These are phyloP conservation scores for Conus ventricosus DNA, from an alignment of 1,140 invertebrate species.

Conservation along the genomic window DNA sequence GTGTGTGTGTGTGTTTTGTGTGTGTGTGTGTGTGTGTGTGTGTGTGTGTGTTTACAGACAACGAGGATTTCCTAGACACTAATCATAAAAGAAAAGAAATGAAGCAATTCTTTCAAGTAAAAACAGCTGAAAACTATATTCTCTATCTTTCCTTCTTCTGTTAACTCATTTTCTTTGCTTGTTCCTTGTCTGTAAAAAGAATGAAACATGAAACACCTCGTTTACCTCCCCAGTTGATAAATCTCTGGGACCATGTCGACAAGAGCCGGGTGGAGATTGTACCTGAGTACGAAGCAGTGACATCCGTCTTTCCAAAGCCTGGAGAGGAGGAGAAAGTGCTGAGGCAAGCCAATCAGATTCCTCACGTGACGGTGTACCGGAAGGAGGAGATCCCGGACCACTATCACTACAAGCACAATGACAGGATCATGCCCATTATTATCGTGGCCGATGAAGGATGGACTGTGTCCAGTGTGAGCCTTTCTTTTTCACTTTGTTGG, in stretches of 20 bases:
- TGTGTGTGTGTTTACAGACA: too few species aligned
- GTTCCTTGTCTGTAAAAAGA: too few species aligned
- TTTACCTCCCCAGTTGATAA: conserved; percentile 37
- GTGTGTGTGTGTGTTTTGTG: too few species aligned
- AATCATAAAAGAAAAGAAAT: too few species aligned
- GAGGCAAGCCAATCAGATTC: conserved; percentile 3
- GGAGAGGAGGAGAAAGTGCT: conserved; percentile 41
- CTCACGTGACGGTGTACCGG: conserved; percentile 56
- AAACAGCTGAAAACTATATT: too few species aligned
- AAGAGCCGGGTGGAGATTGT: conserved; percentile 9
- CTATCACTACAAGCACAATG: conserved; percentile 67
- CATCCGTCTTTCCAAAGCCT: conserved; percentile 47
- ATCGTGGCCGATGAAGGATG: conserved; percentile 69
- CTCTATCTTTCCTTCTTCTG: too few species aligned
- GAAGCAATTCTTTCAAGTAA: too few species aligned
- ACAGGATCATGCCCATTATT: conserved; percentile 64
- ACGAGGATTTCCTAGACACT: too few species aligned
- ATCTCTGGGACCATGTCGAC: conserved; percentile 38
- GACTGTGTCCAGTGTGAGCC: conserved; percentile 44
- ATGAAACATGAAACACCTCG: too few species aligned
- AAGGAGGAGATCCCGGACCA: conserved; percentile 70
- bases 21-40: too few species aligned
- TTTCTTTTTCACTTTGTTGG: too few species aligned
- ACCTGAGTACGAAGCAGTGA: conserved; percentile 40
- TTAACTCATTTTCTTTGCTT: too few species aligned